Evolutionary conservation across 2,113 vertebrate species (phyloP), one percentile per base, ranked within the genome.

Genomic region (Megatriorchis doriae): DNA sequence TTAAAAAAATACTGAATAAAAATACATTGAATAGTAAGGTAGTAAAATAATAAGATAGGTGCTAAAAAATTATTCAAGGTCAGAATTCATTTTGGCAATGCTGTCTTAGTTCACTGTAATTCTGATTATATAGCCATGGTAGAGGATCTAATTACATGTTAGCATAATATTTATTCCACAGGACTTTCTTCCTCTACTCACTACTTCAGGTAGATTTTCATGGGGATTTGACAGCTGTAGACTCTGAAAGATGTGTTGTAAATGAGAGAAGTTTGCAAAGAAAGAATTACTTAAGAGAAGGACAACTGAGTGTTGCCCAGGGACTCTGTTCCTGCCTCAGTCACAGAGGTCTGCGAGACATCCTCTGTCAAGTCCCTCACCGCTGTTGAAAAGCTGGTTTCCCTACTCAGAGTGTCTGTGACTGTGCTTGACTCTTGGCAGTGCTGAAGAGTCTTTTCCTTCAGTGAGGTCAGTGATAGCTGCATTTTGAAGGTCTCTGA

Each of bases 311-410:
- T 32, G 21, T 29, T 89, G 38, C 29, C 42, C 50, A 5, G 68
- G 52, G 26, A 29, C 17, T 47, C 13, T 78, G 3, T 47, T 74
- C 48, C 26, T 77, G 75, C 38, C 16, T 62, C 13, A 32, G 0
- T 26, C n/a, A 31, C 11, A 45, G 40, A 55, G 38, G 7, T 79
- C 31, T 84, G 59, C 3, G 21, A 56, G 34, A 23, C 43, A 70
- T 50, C 8, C 6, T 47, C 68, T 0, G 0, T 13, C 0, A 0
- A 89, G 56, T 71, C 43, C 27, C 25, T 71, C n/a, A 56, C 19
- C 5, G 1, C 42, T 88, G 36, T 21, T 85, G 62, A 23, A 85
- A 79, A 82, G 13, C 13, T 81, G 4, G 4, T 82, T 48, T 56
- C 23, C 32, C 16, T 47, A 7, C 62, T 55, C 4, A 48, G 56